Base-by-base conservation (phyloP, 2,888 invertebrate genomes). In the Tipula unca region DNA sequence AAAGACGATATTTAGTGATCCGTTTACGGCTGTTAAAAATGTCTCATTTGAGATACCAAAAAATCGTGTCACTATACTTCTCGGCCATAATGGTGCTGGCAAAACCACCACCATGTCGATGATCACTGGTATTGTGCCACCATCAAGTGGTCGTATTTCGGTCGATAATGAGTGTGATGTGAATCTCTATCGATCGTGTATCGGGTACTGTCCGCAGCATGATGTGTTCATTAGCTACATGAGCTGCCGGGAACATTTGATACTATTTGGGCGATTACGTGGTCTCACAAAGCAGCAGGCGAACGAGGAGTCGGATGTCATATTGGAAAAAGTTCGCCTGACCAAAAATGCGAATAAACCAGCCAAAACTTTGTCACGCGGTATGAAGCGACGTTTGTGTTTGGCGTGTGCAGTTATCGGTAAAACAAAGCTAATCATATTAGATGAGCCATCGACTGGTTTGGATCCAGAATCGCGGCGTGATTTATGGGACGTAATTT, bases 161-260 rank as follows among this genome's bases (percentile, higher is more conserved):
- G 92, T 93, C 88, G 95, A 97, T 90, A 94, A 96, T 17, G 91
- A 92, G 87, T 91, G 91, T 0, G 92, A 96, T 86, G 93, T 94
- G 88, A 90, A 92, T 10, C 91, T 92, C 48, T 95, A 97, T 86
- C 92, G 96, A 48, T 92, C 93, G 86, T 93, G 94, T 87, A 92
- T 99, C 85, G 98, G 98, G 0, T 93, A 97, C 85, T 99, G 98
- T 90, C 97, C 98, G 0, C 97, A 98, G 89, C 95, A 98, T 89
- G 96, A 97, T 90, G 93, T 98, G 87, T 92, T 95, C 82, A 97
- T 97, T 91, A 93, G 94, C 8, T 95, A 96, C 89, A 92, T 98
- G 86, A 97, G 95, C 0, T 96, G 97, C 10, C 89, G 92, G 17
- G 95, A 98, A 88, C 98, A 98, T 90, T 92, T 97, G 42, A 89